A percentile compares a stretch with the other conserved stretches of the same genome.
Conservation (phyloP, 1,140 invertebrate genomes). For the Meloidogyne exigua region DNA sequence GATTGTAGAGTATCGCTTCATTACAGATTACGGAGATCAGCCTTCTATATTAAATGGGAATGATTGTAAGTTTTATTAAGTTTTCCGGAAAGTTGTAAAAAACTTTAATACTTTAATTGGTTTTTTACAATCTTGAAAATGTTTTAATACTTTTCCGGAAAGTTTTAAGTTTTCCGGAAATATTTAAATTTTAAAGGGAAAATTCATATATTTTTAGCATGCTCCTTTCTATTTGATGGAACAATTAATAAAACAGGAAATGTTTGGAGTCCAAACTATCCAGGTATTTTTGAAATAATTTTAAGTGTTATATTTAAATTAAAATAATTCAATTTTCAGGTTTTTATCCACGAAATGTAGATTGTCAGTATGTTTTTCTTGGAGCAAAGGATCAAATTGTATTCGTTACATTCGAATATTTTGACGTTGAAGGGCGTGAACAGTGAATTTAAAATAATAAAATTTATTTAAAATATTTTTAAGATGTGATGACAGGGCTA, state of each 20-base stretch:
- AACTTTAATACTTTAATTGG: no score
- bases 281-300: constrained; percentile 65
- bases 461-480: constrained; percentile 7
- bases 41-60: constrained; percentile 27
- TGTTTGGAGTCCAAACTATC: constrained; percentile 86
- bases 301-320: neutral
- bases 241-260: constrained; percentile 75
- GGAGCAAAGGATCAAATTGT: constrained; percentile 78
- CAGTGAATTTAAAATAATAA: constrained; percentile 69
- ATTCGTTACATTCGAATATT: constrained; percentile 81
- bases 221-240: constrained; percentile 70
- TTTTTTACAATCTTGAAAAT: no score
- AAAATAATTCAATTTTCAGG: constrained; percentile 61
- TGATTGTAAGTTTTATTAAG: neutral
- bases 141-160: no score
- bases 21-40: constrained; percentile 54
- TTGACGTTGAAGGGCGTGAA: constrained; percentile 84
- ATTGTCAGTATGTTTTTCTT: constrained; percentile 90
- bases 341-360: constrained; percentile 82
- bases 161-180: no score
- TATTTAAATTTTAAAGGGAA: constrained; percentile 17
- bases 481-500: constrained; percentile 80
- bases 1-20: constrained; percentile 53
- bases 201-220: constrained; percentile 58
- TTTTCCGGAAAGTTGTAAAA: no score